These are phyloP conservation scores for Spodoptera litura DNA, from an alignment of 1,140 invertebrate species.

Conservation along the genomic window DNA sequence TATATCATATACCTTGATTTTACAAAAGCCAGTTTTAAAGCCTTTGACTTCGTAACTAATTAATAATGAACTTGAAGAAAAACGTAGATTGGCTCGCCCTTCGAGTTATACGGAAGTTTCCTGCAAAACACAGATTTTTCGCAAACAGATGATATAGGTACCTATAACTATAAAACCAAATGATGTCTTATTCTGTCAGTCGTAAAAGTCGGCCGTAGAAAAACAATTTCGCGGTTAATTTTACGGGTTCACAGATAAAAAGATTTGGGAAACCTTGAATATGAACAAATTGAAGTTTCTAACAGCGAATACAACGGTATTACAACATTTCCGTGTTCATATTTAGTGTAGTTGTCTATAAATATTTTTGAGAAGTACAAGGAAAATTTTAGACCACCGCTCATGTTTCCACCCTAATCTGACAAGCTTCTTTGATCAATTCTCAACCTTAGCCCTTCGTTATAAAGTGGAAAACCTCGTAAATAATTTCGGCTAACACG, in stretches of 20 bases:
- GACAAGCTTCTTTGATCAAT: too few species aligned
- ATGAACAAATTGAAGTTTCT: conserved; percentile 9
- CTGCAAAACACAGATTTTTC: neutral
- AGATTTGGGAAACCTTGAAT: neutral
- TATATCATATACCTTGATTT: too few species aligned
- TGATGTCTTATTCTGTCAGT: conserved; percentile 6
- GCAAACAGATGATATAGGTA: too few species aligned
- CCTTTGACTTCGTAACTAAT: too few species aligned
- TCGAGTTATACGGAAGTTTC: too few species aligned
- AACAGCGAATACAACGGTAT: neutral
- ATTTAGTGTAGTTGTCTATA: conserved; percentile 11
- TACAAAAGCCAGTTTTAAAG: too few species aligned
- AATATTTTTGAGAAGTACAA: conserved; percentile 5
- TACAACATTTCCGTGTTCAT: conserved; percentile 9
- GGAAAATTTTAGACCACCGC: neutral
- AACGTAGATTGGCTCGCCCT: too few species aligned
- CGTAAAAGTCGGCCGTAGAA: conserved; percentile 15
- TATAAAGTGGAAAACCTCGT: too few species aligned
- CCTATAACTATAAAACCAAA: conserved; percentile 1
- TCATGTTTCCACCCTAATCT: neutral
- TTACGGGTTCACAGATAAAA: conserved; percentile 20
- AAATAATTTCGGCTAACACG: too few species aligned
- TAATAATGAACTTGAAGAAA: too few species aligned
- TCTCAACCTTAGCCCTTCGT: too few species aligned
- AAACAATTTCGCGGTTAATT: conserved; percentile 9